Evolutionary conservation across 2,888 invertebrate genomes (phyloP), one percentile per base, ranked within the genome.

Genomic region (Microctonus aethiopoides): DNA sequence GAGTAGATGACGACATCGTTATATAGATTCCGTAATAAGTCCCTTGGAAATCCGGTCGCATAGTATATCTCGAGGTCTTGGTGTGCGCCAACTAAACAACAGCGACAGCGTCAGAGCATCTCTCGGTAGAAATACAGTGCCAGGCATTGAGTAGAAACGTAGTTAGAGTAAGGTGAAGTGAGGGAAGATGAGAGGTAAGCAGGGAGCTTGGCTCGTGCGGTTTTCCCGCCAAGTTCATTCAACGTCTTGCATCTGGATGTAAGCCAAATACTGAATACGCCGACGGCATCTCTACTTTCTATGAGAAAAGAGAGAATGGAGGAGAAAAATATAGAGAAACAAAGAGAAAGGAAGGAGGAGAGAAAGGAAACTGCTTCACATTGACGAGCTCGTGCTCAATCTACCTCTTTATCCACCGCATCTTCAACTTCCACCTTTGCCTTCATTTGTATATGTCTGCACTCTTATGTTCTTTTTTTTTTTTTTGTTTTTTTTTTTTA

Each of bases 141-240:
- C 56, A 36, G n/a, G 26, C 24, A 22, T 39, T 52, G 66, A 56
- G 57, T 39, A 39, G 56, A 16, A 5, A 32, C 51, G n/a, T 13
- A 62, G 46, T n/a, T 29, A 46, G 62, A 41, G 62, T 26, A 16
- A 59, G 59, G 20, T 22, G 24, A 34, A 26, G 16, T 51, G 24
- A 54, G 16, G 29, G 9, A 29, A 16, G 20, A 52, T 36, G 36
- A 34, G 34, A 64, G 64, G 16, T 5, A 57, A 22, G n/a, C 20
- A 29, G 56, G 7, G 7, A 57, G 29, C 13, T 54, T 16, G 64
- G 56, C 67, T 54, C 57, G 68, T 81, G 79, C 76, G 77, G 79
- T 79, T 83, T 86, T 84, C 84, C 83, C 84, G 83, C 83, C 84
- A 84, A 82, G 78, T 84, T 84, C 85, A 86, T 84, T 84, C 82